Percentiles rank a stretch among this genome's conserved stretches.
phyloP scores from a whole-genome alignment of 2,113 vertebrate species.

The Centropristis striata region DNA sequence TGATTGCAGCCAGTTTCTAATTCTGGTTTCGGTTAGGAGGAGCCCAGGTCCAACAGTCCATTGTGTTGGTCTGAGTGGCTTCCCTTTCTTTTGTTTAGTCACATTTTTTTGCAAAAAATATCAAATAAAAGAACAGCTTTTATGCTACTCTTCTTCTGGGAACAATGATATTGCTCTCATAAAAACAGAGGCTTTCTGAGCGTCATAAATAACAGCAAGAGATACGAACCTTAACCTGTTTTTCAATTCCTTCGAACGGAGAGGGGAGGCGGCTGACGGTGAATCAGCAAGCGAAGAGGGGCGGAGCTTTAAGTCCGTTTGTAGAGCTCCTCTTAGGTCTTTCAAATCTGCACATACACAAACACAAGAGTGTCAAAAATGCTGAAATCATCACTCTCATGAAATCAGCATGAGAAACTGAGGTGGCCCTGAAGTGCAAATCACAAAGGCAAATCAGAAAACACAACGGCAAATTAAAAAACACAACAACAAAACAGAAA shows the following conservation, averaged over 20 bases:
- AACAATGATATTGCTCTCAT: neutral
- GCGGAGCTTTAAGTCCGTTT: constrained; percentile 66
- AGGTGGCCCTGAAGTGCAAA: too few species aligned
- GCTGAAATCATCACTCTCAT: neutral
- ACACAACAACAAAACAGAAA: too few species aligned
- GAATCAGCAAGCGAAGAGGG: constrained; percentile 20
- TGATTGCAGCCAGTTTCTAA: neutral
- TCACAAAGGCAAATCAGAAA: too few species aligned
- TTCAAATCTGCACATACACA: constrained; percentile 65
- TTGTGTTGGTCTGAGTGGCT: neutral
- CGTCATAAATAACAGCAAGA: neutral
- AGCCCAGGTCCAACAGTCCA: too few species aligned
- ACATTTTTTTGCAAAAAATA: neutral
- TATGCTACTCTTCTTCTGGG: neutral
- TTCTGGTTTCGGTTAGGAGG: too few species aligned
- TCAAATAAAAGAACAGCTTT: neutral
- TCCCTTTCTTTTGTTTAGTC: neutral
- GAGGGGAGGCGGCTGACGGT: neutral
- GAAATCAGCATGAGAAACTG: too few species aligned
- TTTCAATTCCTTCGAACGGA: constrained; percentile 26
- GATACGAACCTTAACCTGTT: constrained; percentile 53
- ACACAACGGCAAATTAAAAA: too few species aligned
- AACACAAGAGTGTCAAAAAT: neutral
- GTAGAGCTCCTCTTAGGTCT: constrained; percentile 70
- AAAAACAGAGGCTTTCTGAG: neutral